Evolutionary conservation across 1,140 invertebrate genomes (phyloP), one percentile per base, ranked within the genome.

Genomic region (Akabosia matsudoensis): DNA sequence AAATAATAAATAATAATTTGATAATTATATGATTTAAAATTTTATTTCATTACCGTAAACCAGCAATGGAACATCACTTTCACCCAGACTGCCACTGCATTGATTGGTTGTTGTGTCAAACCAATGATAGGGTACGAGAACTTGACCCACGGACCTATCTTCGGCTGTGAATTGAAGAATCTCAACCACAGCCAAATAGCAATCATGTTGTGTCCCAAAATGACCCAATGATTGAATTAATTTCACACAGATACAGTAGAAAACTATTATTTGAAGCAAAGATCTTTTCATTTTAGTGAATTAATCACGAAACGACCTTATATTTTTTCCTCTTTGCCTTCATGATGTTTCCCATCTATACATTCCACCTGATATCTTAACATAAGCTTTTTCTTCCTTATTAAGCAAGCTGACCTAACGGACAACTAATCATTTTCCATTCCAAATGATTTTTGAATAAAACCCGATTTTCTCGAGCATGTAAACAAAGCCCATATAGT

Each of bases 401-500:
- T n/a, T n/a, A n/a, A n/a, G n/a, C n/a, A n/a, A n/a, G n/a, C n/a
- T n/a, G n/a, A n/a, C n/a, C n/a, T n/a, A n/a, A n/a, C n/a, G n/a
- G n/a, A n/a, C n/a, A n/a, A n/a, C n/a, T n/a, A n/a, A n/a, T n/a
- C 37, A 45, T 45, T 45, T 45, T 45, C 18, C 37, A 10, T 18
- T 45, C 37, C 37, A 7, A 45, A 45, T 45, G 7, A 45, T 45
- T 45, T 45, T 45, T 45, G 7, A 45, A 18, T 45, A 45, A 45
- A 18, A 45, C 3, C 54, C 14, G 4, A 22, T n/a, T 56, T 24
- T n/a, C 10, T n/a, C 3, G 10, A n/a, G 54, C 10, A 56, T 3
- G 22, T 56, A 56, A 24, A 56, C 54, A 56, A 56, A 56, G 54
- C 54, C 54, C 54, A 56, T 56, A 56, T 56, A 56, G 54, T 56